Conservation (phyloP, 2,888 invertebrate species). For the Drosophila stalkeri region DNA sequence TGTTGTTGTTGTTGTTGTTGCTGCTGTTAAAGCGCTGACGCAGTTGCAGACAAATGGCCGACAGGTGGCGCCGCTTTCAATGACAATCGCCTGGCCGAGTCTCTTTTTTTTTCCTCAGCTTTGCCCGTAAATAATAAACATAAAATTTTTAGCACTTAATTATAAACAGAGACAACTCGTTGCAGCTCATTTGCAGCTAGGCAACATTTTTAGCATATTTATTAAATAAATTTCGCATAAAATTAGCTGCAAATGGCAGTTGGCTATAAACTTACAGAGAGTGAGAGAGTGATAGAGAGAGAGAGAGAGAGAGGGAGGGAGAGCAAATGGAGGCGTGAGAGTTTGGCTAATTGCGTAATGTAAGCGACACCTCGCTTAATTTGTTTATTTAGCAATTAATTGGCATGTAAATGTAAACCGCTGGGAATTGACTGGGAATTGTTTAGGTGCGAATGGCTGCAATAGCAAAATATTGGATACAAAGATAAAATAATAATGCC, state of each 20-base stretch:
- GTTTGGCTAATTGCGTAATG: constrained; percentile 12
- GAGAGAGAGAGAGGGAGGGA: background rate
- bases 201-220: constrained; percentile 70
- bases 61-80: constrained; percentile 74
- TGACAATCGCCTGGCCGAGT: constrained; percentile 39
- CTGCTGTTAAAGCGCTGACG: constrained; percentile 64
- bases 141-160: constrained; percentile 74
- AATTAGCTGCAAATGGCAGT: constrained; percentile 64
- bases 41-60: constrained; percentile 71
- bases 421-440: constrained; percentile 38
- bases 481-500: constrained; percentile 8
- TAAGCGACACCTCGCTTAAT: constrained; percentile 49
- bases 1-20: too few relatives aligned
- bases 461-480: constrained; percentile 6
- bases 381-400: constrained; percentile 29
- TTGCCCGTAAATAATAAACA: constrained; percentile 56
- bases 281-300: too few relatives aligned
- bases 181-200: constrained; percentile 63
- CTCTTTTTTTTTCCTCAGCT: background rate
- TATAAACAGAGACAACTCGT: constrained; percentile 69
- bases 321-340: background rate
- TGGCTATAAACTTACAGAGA: constrained; percentile 18
- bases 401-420: constrained; percentile 61
- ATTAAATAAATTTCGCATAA: constrained; percentile 64
- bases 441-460: constrained; percentile 40